phyloP scores from a whole-genome alignment of 1,140 invertebrate species.

The Eubasilissa regina region DNA sequence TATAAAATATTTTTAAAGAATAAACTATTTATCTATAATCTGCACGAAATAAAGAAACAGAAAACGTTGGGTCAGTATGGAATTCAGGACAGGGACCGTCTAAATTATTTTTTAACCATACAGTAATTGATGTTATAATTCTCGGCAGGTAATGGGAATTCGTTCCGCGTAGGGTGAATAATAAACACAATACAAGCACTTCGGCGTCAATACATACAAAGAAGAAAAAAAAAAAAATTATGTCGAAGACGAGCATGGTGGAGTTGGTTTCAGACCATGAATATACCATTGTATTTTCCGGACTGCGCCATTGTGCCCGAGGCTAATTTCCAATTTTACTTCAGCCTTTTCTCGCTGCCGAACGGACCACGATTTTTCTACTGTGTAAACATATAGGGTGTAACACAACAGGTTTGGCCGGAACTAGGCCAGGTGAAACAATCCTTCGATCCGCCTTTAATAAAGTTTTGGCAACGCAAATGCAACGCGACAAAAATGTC shows the following conservation, averaged over 20 bases:
- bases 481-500: too few relatives aligned
- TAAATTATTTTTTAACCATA: background rate
- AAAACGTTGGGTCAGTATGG: too few relatives aligned
- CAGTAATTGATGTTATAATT: background rate
- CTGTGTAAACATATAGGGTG: too few relatives aligned
- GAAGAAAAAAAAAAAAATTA: background rate
- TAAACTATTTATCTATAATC: background rate
- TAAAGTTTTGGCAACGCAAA: too few relatives aligned
- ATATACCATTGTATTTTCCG: conserved; percentile 6
- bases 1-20: background rate
- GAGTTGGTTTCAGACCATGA: conserved; percentile 3
- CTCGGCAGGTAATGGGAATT: background rate
- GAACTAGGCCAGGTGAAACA: too few relatives aligned
- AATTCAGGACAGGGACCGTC: too few relatives aligned
- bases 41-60: background rate
- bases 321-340: conserved; percentile 22
- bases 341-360: conserved; percentile 2
- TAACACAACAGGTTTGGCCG: too few relatives aligned
- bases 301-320: background rate
- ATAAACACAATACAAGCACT: background rate
- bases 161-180: background rate
- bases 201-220: background rate
- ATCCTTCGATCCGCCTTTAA: too few relatives aligned
- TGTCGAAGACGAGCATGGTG: background rate
- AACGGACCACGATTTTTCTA: background rate